A percentile compares a stretch with the other conserved stretches of the same genome.
These are phyloP conservation scores for Otus sunia DNA, from an alignment of 2,113 vertebrate genomes.

Conservation along the genomic window DNA sequence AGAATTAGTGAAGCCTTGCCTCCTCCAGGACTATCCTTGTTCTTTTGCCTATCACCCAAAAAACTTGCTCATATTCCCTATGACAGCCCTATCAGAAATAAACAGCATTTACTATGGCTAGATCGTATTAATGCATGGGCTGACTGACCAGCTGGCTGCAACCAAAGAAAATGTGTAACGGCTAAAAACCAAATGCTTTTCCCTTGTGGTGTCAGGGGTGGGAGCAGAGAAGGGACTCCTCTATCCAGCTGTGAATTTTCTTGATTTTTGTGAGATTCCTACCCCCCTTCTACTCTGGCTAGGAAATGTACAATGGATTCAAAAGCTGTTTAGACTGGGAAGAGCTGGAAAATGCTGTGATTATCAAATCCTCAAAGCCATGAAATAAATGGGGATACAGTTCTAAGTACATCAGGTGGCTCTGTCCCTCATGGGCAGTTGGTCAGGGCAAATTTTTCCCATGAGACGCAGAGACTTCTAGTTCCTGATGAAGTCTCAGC, in stretches of 20 bases:
- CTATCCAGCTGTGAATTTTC: not conserved
- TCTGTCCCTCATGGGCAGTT: not conserved
- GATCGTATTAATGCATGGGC: not conserved
- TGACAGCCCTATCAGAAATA: not conserved
- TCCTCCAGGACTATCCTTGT: not conserved
- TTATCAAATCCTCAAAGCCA: not conserved
- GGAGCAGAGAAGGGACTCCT: not conserved
- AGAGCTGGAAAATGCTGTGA: not conserved
- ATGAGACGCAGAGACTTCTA: not conserved
- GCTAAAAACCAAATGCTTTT: not conserved
- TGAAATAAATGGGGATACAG: accelerated
- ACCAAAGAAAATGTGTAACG: not conserved
- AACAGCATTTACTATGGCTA: not conserved
- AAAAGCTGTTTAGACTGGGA: not conserved
- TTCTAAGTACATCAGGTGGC: not conserved
- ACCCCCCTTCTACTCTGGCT: not conserved
- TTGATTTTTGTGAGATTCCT: not conserved
- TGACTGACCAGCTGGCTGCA: not conserved
- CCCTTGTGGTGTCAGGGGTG: not conserved
- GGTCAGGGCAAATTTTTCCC: not conserved
- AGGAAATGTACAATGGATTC: not conserved
- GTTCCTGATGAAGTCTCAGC: not conserved
- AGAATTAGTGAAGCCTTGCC: not conserved
- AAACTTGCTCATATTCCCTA: not conserved
- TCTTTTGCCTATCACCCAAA: not conserved